Evolutionary conservation across 2,113 vertebrate genomes (phyloP).

Genomic region (Acanthochromis polyacanthus): DNA sequence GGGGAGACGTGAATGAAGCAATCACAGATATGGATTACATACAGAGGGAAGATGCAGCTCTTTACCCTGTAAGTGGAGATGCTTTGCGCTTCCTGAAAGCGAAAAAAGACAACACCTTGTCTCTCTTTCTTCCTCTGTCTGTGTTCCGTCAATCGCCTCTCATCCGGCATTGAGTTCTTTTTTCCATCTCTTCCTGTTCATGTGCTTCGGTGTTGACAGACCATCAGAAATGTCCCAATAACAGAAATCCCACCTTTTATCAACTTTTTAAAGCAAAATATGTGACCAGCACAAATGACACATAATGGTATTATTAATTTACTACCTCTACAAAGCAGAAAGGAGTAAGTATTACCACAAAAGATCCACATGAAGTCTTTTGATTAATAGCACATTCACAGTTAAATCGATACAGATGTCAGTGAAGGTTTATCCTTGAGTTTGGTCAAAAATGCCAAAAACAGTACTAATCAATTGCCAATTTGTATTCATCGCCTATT

Average conservation of each 20-base stretch:
- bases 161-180: conserved; percentile 35
- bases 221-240: conserved; percentile 47
- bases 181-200: conserved; percentile 40
- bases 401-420: neutral
- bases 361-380: neutral
- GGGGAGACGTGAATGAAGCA: conserved; percentile 54
- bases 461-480: no score
- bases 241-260: conserved; percentile 39
- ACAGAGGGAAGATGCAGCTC: conserved; percentile 39
- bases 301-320: neutral
- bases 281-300: neutral
- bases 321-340: neutral
- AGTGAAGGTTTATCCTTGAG: neutral
- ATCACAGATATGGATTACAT: conserved; percentile 71
- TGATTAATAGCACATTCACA: no score
- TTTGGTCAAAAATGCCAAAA: no score
- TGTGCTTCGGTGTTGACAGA: conserved; percentile 35
- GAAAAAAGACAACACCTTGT: conserved; percentile 24
- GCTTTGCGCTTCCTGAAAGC: conserved; percentile 30
- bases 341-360: neutral
- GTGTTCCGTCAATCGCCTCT: conserved; percentile 52
- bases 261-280: neutral
- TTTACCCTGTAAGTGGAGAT: conserved; percentile 49
- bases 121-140: conserved; percentile 32
- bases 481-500: no score